Conservation (phyloP, 2,797 vertebrate species). For the Bovichtus diacanthus region DNA sequence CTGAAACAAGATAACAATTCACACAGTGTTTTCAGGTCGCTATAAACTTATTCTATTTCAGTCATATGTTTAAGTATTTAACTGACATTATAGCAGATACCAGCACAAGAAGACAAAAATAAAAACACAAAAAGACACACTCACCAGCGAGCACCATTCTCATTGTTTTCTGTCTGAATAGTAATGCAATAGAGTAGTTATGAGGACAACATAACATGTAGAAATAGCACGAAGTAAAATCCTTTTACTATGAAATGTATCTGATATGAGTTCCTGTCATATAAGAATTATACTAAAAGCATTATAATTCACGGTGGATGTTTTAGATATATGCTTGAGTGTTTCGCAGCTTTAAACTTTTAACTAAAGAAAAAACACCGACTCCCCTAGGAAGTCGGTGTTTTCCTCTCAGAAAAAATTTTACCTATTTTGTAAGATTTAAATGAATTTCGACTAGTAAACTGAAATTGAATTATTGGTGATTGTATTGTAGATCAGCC, state of each 20-base stretch:
- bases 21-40: slow-evolving; percentile 3
- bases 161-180: background rate
- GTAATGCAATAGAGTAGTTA: background rate
- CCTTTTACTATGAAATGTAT: background rate
- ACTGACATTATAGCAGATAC: slow-evolving; percentile 1
- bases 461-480: slow-evolving; percentile 33
- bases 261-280: background rate
- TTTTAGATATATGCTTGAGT: background rate
- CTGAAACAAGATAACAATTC: slow-evolving; percentile 35
- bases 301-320: background rate
- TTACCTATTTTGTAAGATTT: slow-evolving; percentile 25
- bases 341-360: slow-evolving; percentile 3
- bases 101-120: background rate
- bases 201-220: background rate
- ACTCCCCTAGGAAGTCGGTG: slow-evolving; percentile 23
- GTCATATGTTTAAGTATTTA: slow-evolving; percentile 15
- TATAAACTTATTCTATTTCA: slow-evolving; percentile 29
- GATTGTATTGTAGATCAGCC: slow-evolving; percentile 13
- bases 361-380: background rate
- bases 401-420: slow-evolving; percentile 28
- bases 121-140: background rate
- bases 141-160: background rate
- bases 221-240: background rate
- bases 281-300: background rate
- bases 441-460: slow-evolving; percentile 41